phyloP scores from a whole-genome alignment of 2,888 invertebrate species.

The Netelia melanura region DNA sequence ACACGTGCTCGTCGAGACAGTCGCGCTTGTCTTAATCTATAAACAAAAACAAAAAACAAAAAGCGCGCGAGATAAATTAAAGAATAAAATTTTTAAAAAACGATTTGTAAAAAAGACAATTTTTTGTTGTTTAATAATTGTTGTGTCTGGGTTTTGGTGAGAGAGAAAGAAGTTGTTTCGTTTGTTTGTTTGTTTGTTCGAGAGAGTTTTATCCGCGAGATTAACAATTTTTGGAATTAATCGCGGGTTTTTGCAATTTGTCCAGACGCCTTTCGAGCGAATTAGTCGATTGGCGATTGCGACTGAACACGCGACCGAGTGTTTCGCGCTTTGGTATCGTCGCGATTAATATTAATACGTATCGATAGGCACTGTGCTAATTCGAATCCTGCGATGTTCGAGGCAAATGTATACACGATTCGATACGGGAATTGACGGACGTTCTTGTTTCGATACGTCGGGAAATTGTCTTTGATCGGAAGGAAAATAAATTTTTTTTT shows the following conservation, averaged over 20 bases:
- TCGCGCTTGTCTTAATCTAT: constrained; percentile 6
- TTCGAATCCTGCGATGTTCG: constrained; percentile 32
- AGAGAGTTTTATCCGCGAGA: not conserved
- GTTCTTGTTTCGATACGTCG: not conserved
- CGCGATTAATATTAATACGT: constrained; percentile 45
- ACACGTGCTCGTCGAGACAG: constrained; percentile 54
- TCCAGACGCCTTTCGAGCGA: constrained; percentile 1
- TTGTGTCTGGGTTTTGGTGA: constrained; percentile 14
- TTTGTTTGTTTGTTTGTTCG: not conserved
- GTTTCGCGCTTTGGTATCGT: constrained; percentile 53
- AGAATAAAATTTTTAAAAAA: not conserved
- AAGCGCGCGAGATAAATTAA: constrained; percentile 18
- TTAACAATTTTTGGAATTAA: not conserved
- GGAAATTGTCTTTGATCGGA: not conserved
- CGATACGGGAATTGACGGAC: not conserved
- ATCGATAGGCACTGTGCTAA: constrained; percentile 41
- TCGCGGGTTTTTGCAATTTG: not conserved
- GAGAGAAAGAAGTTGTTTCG: not conserved
- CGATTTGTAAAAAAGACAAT: not conserved
- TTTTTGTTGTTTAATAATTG: not conserved
- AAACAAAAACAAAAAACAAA: not conserved
- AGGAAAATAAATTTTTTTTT: no score
- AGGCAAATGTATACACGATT: constrained; percentile 8
- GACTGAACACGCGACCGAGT: constrained; percentile 25
- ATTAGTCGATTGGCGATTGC: constrained; percentile 10